Conservation (phyloP, 2,888 invertebrate species). For the Artemia sp. region DNA sequence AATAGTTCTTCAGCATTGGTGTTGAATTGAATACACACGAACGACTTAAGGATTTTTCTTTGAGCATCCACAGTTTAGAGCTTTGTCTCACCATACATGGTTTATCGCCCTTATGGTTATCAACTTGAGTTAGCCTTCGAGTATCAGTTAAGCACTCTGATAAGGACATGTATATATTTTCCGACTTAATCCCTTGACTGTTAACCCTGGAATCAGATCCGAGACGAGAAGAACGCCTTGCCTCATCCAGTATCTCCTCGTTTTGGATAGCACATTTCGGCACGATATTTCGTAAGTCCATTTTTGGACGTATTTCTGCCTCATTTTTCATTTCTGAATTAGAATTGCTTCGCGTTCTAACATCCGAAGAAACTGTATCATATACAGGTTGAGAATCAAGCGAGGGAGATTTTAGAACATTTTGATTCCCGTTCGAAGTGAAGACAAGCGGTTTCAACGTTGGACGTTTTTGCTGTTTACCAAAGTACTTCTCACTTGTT, state of each 20-base stretch:
- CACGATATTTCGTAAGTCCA: background rate
- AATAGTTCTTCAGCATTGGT: background rate
- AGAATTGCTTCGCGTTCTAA: background rate
- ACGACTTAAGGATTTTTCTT: background rate
- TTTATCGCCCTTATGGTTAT: background rate
- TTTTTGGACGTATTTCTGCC: background rate
- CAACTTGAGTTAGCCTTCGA: background rate
- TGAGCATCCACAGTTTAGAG: background rate
- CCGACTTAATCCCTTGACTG: background rate
- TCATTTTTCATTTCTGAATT: background rate
- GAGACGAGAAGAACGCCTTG: background rate
- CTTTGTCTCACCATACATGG: background rate
- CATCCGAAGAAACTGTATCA: background rate
- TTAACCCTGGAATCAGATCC: background rate
- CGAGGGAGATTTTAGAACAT: slow-evolving; percentile 4
- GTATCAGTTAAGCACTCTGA: background rate
- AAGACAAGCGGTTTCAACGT: background rate
- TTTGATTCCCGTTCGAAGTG: background rate
- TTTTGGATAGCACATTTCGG: background rate
- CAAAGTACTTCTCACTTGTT: background rate
- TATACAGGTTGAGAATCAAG: slow-evolving; percentile 5
- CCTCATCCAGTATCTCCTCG: background rate
- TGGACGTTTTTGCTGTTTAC: background rate
- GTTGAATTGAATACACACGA: background rate
- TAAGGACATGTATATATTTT: slow-evolving; percentile 8